Base-by-base conservation (phyloP, 2,888 invertebrate species). In the Cataglyphis albicans region DNA sequence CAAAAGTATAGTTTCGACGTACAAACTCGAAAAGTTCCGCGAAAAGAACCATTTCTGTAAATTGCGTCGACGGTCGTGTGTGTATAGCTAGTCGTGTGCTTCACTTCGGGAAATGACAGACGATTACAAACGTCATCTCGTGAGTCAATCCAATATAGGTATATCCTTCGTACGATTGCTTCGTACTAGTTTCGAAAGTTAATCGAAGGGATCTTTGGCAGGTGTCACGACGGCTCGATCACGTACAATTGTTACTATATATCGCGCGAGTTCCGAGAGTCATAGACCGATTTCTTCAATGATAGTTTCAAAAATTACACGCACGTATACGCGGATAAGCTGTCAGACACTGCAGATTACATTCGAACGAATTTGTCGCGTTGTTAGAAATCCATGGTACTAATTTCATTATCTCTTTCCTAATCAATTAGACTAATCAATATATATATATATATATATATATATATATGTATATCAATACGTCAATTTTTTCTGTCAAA, bases 161-260 rank as follows among this genome's bases (percentile, higher is more conserved):
- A 12, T 41, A 12, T 21, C 7, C 29, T 52, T 52, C 32, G 78
- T 59, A 25, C 44, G 78, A 80, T 70, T 70, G 70, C 70, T 32
- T 70, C 70, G 59, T 80, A 80, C 70, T 80, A 80, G 78, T 80
- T 80, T 80, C 70, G 70, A 80, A 80, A 80, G 78, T 80, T 80
- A 80, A 80, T 80, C 78, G 78, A 59, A 59, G 59, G 44, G 78
- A 80, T 80, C 78, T 59, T 70, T 70, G 70, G 78, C 70, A 70
- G 78, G 78, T 80, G 78, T 70, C 70, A 78, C 70, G 78, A 18
- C 21, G 78, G 70, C 70, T 57, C 68, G 59, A 44, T 78, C 78
- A 80, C 78, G 78, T 78, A 78, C 18, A 48, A 48, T 10, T 10
- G 10, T n/a, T 41, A 10, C 32, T 48, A 48, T 48, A 44, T 1